phyloP scores from a whole-genome alignment of 1,140 invertebrate species.

The Drosophila azteca region DNA sequence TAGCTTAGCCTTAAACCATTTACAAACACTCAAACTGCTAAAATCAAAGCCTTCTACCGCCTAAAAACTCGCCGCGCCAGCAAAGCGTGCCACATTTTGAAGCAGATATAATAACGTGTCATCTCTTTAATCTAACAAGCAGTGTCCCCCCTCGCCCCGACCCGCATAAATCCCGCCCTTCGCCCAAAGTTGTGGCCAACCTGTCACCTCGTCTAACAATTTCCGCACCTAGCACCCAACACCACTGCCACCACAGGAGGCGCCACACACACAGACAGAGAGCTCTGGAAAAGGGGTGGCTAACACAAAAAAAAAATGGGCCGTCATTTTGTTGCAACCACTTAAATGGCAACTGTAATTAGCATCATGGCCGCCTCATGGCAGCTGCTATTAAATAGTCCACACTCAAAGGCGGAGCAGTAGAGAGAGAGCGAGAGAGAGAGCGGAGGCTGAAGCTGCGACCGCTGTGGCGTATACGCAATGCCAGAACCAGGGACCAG shows the following conservation, averaged over 20 bases:
- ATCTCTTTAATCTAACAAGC: slow-evolving; percentile 27
- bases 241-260: background rate
- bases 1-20: too few species aligned
- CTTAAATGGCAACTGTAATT: slow-evolving; percentile 81
- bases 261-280: slow-evolving; percentile 6
- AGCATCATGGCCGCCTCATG: slow-evolving; percentile 75
- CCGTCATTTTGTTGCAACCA: slow-evolving; percentile 77
- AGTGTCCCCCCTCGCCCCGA: too few species aligned
- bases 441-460: slow-evolving; percentile 14
- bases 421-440: background rate
- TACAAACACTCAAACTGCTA: too few species aligned
- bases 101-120: slow-evolving; percentile 31
- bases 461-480: slow-evolving; percentile 71
- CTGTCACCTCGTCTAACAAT: slow-evolving; percentile 56
- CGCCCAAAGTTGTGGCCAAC: slow-evolving; percentile 43
- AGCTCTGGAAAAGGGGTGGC: slow-evolving; percentile 19
- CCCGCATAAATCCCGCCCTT: background rate
- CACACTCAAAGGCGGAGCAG: slow-evolving; percentile 28
- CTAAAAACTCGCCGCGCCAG: too few species aligned
- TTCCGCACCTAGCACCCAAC: slow-evolving; percentile 1
- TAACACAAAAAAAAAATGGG: slow-evolving; percentile 34
- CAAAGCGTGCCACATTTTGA: background rate
- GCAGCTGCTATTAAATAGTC: slow-evolving; percentile 80
- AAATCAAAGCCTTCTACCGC: too few species aligned
- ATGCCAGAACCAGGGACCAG: slow-evolving; percentile 26